Evolutionary conservation across 2,797 vertebrate species (phyloP).

Genomic region (Otolemur crassicaudatus): DNA sequence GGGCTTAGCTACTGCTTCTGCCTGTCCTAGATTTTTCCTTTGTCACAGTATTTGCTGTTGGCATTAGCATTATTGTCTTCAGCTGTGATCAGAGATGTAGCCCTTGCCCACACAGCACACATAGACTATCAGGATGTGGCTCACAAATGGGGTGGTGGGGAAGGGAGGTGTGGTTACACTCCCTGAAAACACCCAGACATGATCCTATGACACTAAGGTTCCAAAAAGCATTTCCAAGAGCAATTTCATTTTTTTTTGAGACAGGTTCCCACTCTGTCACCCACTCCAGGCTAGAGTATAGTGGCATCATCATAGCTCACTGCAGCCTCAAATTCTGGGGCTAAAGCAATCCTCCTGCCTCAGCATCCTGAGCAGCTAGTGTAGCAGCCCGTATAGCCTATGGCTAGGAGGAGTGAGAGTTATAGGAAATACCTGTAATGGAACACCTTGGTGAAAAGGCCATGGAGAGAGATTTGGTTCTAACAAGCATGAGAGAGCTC

Average conservation of each 20-base stretch:
- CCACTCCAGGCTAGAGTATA: not conserved
- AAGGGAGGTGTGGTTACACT: not conserved
- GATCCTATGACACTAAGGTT: not conserved
- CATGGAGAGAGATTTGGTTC: too few species aligned
- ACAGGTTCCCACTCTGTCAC: not conserved
- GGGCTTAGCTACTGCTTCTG: slow-evolving; percentile 86
- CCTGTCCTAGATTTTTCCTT: slow-evolving; percentile 76
- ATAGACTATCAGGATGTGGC: not conserved
- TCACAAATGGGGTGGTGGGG: not conserved
- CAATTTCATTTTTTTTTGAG: not conserved
- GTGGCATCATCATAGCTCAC: not conserved
- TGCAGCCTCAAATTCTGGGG: not conserved
- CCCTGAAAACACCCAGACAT: not conserved
- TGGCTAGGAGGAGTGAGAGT: too few species aligned
- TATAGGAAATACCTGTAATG: too few species aligned
- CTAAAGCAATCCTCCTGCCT: not conserved
- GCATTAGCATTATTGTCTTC: slow-evolving; percentile 70
- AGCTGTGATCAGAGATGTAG: slow-evolving; percentile 50
- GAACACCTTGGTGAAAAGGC: too few species aligned
- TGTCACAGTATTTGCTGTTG: slow-evolving; percentile 88
- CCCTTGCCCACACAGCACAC: not conserved
- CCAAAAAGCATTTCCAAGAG: not conserved
- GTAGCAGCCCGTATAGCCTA: too few species aligned
- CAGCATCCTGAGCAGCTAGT: not conserved
- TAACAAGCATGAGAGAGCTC: too few species aligned